Conservation (phyloP, 2,888 invertebrate species). For the Coelopa pilipes region DNA sequence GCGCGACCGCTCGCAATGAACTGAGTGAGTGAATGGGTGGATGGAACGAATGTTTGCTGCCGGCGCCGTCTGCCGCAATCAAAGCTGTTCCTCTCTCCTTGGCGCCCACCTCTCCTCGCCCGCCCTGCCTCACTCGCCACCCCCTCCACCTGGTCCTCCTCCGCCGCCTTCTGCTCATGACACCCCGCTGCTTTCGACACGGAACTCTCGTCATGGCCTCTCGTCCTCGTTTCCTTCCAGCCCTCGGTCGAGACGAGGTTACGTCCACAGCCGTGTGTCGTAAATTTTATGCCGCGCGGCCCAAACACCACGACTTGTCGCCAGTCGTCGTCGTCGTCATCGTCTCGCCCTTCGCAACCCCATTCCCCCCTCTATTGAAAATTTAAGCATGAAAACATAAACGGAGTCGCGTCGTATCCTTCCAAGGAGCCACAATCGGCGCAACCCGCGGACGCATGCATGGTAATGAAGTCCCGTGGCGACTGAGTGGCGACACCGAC, state of each 20-base stretch:
- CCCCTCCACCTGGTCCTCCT: too few relatives aligned
- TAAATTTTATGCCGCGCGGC: too few relatives aligned
- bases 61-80: constrained; percentile 32
- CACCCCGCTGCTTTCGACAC: not conserved
- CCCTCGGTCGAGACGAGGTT: not conserved
- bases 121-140: not conserved
- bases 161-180: constrained; percentile 16
- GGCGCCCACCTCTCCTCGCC: constrained; percentile 26
- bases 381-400: constrained; percentile 51
- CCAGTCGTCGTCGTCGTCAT: constrained; percentile 22
- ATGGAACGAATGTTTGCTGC: constrained; percentile 13
- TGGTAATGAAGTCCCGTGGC: constrained; percentile 59
- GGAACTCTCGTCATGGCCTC: not conserved
- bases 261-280: too few relatives aligned
- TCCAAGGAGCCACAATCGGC: constrained; percentile 44
- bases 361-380: constrained; percentile 48
- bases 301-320: too few relatives aligned
- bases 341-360: not conserved
- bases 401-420: not conserved
- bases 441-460: constrained; percentile 39
- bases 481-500: constrained; percentile 59
- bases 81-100: constrained; percentile 22
- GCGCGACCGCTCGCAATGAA: constrained; percentile 13
- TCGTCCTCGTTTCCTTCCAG: not conserved
- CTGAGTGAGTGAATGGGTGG: constrained; percentile 4